Conservation (phyloP, 2,888 invertebrate genomes). For the Andrena marginata region DNA sequence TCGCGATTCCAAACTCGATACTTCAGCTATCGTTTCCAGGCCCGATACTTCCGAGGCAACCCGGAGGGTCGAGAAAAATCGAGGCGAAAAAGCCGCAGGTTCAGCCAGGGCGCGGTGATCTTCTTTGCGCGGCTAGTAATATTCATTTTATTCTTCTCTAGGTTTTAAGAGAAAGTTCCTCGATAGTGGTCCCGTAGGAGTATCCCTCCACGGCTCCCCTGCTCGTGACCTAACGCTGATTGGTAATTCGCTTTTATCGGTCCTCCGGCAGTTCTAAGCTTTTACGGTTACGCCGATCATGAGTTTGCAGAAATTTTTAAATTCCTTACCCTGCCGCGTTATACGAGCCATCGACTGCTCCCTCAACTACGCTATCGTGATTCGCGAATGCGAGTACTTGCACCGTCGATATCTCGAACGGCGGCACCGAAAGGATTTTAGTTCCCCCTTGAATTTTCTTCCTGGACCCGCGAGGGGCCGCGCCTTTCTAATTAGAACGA, state of each 20-base stretch:
- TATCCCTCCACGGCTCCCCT: background rate
- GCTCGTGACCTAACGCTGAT: conserved; percentile 37
- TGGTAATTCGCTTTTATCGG: conserved; percentile 53
- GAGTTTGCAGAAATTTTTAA: conserved; percentile 31
- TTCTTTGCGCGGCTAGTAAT: background rate
- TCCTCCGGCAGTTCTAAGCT: conserved; percentile 31
- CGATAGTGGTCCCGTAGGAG: background rate
- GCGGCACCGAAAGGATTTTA: conserved; percentile 5
- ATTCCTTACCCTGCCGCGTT: conserved; percentile 7
- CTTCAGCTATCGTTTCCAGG: background rate
- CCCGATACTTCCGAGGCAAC: too few relatives aligned
- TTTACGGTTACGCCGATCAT: conserved; percentile 25
- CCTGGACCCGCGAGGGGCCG: background rate
- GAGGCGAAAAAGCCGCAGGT: background rate
- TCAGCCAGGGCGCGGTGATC: background rate
- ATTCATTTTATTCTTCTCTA: conserved; percentile 11
- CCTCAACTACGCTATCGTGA: background rate
- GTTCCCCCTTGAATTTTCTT: conserved; percentile 15
- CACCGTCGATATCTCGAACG: background rate
- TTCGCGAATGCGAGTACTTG: background rate
- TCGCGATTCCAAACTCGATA: background rate
- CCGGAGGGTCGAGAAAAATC: background rate
- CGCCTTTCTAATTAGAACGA: background rate
- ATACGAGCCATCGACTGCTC: background rate
- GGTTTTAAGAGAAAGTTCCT: conserved; percentile 14